Percentiles rank a stretch among this genome's conserved stretches.
These are phyloP conservation scores for Megaustenia siamemsis DNA, from an alignment of 2,888 invertebrate species.

Conservation along the genomic window DNA sequence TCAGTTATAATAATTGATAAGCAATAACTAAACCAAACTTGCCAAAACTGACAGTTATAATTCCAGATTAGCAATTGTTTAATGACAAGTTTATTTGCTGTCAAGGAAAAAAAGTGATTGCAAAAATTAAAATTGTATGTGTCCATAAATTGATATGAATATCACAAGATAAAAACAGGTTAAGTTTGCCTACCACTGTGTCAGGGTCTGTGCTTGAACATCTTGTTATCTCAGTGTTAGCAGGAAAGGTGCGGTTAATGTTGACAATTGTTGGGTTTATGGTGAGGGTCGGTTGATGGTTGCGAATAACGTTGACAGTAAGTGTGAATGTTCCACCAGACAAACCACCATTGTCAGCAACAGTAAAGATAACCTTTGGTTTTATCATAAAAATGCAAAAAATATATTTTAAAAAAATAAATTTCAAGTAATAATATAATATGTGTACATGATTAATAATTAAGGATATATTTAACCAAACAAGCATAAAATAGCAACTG, in stretches of 20 bases:
- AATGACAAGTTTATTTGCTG: too few species aligned
- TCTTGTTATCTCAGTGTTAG: constrained; percentile 54
- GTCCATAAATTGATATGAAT: too few species aligned
- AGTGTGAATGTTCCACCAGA: constrained; percentile 52
- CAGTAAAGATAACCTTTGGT: constrained; percentile 40
- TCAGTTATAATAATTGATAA: too few species aligned
- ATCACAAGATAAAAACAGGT: neutral
- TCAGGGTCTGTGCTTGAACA: constrained; percentile 68
- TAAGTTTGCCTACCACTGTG: constrained; percentile 60
- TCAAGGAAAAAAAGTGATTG: too few species aligned
- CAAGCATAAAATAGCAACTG: too few species aligned
- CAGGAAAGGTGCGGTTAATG: constrained; percentile 60
- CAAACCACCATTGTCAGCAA: constrained; percentile 48
- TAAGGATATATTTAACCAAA: too few species aligned
- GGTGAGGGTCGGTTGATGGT: constrained; percentile 69
- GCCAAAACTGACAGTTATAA: too few species aligned
- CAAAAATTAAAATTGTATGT: too few species aligned
- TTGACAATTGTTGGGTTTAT: constrained; percentile 55
- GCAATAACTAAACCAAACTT: too few species aligned
- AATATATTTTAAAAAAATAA: neutral
- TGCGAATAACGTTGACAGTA: constrained; percentile 64
- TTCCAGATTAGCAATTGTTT: too few species aligned
- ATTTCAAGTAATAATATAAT: too few species aligned
- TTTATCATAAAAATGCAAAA: neutral
- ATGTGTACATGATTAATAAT: too few species aligned